These are phyloP conservation scores for Myiotriccus ornatus DNA, from an alignment of 2,797 vertebrate genomes.

Conservation along the genomic window DNA sequence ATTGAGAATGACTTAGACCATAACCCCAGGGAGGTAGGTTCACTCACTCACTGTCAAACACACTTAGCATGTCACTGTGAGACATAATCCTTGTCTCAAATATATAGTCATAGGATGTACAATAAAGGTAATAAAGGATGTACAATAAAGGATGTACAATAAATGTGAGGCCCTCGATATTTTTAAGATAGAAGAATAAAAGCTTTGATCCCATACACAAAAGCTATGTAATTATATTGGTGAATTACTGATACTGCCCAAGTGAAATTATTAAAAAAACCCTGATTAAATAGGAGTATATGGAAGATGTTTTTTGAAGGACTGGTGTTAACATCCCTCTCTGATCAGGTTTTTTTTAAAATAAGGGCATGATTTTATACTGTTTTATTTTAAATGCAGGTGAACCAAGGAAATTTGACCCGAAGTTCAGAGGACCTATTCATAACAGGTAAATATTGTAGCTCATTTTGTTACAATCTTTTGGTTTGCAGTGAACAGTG, in stretches of 20 bases:
- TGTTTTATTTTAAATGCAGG: constrained; percentile 83
- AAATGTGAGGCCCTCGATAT: neutral
- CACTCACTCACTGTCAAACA: neutral
- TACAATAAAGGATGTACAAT: neutral
- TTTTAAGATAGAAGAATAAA: neutral
- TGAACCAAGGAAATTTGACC: constrained; percentile 89
- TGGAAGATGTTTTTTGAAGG: neutral
- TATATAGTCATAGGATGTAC: neutral
- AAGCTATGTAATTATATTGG: neutral
- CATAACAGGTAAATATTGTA: constrained; percentile 84
- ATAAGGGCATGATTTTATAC: constrained; percentile 8
- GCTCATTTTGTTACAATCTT: neutral
- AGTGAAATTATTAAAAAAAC: neutral
- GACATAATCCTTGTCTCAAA: neutral
- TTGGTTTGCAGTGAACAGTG: neutral
- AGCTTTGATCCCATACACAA: neutral
- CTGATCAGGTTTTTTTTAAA: neutral
- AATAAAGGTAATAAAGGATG: neutral
- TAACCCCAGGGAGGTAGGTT: neutral
- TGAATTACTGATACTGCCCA: neutral
- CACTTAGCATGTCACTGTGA: neutral
- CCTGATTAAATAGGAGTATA: neutral
- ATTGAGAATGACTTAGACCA: neutral
- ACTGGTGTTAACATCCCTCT: neutral
- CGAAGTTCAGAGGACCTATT: constrained; percentile 90